phyloP scores from a whole-genome alignment of 37 sponge, comb jelly and placozoan species.

The Spongia lamella region DNA sequence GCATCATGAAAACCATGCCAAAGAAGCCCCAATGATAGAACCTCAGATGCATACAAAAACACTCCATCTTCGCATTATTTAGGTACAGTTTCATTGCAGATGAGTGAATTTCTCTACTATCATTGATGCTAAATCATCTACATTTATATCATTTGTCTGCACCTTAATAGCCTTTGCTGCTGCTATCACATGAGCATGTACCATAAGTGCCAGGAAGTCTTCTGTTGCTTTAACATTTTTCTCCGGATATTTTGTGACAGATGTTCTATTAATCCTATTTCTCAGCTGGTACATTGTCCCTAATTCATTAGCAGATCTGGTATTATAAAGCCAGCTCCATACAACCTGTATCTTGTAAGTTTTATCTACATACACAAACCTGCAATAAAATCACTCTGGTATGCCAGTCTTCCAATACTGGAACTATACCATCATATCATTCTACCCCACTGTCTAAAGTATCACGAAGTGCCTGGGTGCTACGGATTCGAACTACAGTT shows the following conservation, averaged over 20 bases:
- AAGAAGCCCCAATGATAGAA: background rate
- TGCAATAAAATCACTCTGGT: constrained; percentile 22
- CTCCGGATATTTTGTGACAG: constrained; percentile 13
- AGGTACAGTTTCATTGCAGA: too few relatives aligned
- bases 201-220: constrained; percentile 24
- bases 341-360: constrained; percentile 13
- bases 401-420: constrained; percentile 42
- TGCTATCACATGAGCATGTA: constrained; percentile 31
- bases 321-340: constrained; percentile 16
- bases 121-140: too few relatives aligned
- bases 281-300: constrained; percentile 43
- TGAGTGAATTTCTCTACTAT: too few relatives aligned
- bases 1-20: background rate
- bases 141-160: too few relatives aligned
- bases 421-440: constrained; percentile 21
- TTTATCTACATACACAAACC: constrained; percentile 19
- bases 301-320: constrained; percentile 10
- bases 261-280: constrained; percentile 11
- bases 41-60: background rate
- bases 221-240: constrained; percentile 43
- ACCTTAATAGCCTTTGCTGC: constrained; percentile 18
- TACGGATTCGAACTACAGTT: constrained; percentile 20
- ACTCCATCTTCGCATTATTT: too few relatives aligned
- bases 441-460: constrained; percentile 12
- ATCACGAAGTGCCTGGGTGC: constrained; percentile 15